Evolutionary conservation across 2,888 invertebrate genomes (phyloP).

Genomic region (Scotopteryx bipunctaria): DNA sequence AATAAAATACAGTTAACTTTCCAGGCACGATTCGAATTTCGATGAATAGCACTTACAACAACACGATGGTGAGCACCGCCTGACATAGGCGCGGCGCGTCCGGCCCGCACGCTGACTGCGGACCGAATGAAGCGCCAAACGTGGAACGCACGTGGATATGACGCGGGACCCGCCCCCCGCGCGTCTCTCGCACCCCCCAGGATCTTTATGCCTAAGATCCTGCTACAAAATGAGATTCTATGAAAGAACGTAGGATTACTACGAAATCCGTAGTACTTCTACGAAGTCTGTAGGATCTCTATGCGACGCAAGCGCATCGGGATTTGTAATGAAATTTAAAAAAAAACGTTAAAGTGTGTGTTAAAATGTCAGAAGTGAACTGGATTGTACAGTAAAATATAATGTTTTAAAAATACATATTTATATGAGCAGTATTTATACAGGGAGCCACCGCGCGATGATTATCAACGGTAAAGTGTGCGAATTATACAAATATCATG

Average conservation of each 20-base stretch:
- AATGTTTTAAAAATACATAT: not conserved
- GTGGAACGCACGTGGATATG: conserved; percentile 41
- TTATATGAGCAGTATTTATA: not conserved
- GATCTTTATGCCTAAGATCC: conserved; percentile 66
- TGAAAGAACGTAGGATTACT: not conserved
- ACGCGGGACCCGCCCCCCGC: conserved; percentile 47
- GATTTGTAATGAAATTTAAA: not conserved
- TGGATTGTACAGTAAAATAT: not conserved
- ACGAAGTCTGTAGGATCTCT: conserved; percentile 3
- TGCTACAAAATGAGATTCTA: not conserved
- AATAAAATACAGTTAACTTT: conserved; percentile 23
- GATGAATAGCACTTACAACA: conserved; percentile 79
- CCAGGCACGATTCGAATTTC: conserved; percentile 77
- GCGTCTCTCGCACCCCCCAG: conserved; percentile 57
- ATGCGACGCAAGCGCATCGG: not conserved
- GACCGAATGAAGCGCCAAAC: conserved; percentile 52
- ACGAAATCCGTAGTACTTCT: conserved; percentile 7
- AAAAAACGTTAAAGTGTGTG: not conserved
- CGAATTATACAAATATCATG: not conserved
- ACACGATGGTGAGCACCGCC: conserved; percentile 66
- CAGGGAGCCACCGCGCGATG: not conserved
- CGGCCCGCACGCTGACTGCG: conserved; percentile 51
- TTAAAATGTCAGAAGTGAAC: not conserved
- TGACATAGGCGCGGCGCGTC: conserved; percentile 71
- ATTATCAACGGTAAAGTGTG: not conserved